Evolutionary conservation across 2,888 invertebrate genomes (phyloP).

Genomic region (Trichogramma dendrolimi): DNA sequence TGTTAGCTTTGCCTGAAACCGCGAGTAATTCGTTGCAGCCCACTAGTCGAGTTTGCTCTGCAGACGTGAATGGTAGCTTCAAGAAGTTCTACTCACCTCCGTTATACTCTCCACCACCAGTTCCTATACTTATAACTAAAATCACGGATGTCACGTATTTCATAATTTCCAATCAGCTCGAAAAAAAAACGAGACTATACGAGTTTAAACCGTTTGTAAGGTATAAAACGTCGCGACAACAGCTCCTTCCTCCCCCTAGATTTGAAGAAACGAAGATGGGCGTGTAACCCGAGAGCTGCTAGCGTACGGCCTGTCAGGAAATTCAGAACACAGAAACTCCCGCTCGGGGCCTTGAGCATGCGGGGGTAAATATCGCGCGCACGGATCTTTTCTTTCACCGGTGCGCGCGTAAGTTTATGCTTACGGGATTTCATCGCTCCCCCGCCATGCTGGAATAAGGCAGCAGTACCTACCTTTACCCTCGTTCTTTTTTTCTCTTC

Average conservation of each 20-base stretch:
- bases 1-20: no score
- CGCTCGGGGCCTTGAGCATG: neutral
- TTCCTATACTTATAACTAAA: no score
- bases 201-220: no score
- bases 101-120: no score
- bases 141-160: no score
- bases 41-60: no score
- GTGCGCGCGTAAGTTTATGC: conserved; percentile 17
- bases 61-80: no score
- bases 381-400: conserved; percentile 16
- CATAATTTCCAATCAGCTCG: no score
- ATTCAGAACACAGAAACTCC: conserved; percentile 20
- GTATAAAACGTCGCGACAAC: no score
- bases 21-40: no score
- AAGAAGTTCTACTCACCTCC: no score
- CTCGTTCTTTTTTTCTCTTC: conserved; percentile 5
- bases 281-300: conserved; percentile 34
- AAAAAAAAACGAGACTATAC: no score
- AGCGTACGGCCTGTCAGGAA: conserved; percentile 28
- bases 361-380: conserved; percentile 21
- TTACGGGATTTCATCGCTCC: conserved; percentile 25
- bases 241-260: conserved; percentile 2
- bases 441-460: neutral
- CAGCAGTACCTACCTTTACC: conserved; percentile 7
- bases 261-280: conserved; percentile 22